Base-by-base conservation (phyloP, 2,888 invertebrate species). In the Synergus itoensis region DNA sequence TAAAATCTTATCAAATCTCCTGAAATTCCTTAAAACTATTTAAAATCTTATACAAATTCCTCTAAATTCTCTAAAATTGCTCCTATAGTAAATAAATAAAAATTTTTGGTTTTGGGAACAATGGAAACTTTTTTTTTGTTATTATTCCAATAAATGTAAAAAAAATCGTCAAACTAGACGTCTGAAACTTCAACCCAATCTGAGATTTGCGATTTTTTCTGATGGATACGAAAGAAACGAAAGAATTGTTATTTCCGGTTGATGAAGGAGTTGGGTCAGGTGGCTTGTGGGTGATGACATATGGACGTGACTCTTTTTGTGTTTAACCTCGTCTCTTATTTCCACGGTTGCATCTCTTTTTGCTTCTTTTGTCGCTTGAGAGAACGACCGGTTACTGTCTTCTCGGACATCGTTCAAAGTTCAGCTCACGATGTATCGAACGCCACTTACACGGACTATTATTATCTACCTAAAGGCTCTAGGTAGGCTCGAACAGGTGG, bases 381-480 rank as follows among this genome's bases (percentile, higher is more conserved):
- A 60, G 57, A 12, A 63, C 77, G 77, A 64, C 40, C 45, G 45
- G 28, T 63, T 63, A 77, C 48, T 77, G 73, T 53, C 48, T 73
- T 73, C 36, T 48, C 45, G 73, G 73, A 40, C 79, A 78, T 77
- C 81, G 84, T 83, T 83, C 80, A 80, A 80, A 64, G 78, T 78
- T 76, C 76, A 45, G 67, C 77, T 77, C 64, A 41, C 18, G 57
- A 64, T 82, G 83, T 81, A 85, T 85, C 83, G 77, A 80, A 43
- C 77, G 78, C 84, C 82, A 82, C 79, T 87, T 85, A 73, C 40
- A 85, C 81, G 82, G 85, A 81, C 84, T 87, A 87, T 87, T 85
- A 73, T 73, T 73, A 85, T 79, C 86, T 87, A 85, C 79, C 86
- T 82, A 73, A 75, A 73, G 73, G 9, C 53, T 53, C 48, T 73